phyloP scores from a whole-genome alignment of 1,140 invertebrate species.

The Tetraneura akinire region DNA sequence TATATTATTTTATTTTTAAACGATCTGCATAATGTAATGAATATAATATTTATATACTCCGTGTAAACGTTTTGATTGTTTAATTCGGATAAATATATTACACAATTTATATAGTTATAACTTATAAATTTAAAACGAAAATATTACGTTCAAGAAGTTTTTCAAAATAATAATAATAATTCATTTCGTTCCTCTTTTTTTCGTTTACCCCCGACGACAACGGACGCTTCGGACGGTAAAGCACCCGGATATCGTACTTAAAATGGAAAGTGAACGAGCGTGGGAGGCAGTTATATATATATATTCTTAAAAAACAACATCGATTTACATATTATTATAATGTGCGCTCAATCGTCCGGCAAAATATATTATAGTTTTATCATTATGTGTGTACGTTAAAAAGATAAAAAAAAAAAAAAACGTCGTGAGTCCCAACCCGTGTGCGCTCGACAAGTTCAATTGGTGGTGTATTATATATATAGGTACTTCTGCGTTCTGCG shows the following conservation, averaged over 20 bases:
- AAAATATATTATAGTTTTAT: constrained; percentile 16
- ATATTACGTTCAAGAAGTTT: too few species aligned
- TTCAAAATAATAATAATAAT: too few species aligned
- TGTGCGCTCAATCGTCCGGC: neutral
- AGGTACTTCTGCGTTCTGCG: too few species aligned
- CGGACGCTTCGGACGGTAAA: constrained; percentile 16
- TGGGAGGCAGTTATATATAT: constrained; percentile 24
- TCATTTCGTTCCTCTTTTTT: too few species aligned
- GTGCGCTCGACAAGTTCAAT: neutral
- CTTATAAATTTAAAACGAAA: too few species aligned
- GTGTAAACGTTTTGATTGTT: too few species aligned
- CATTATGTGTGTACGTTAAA: neutral
- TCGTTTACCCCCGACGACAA: too few species aligned
- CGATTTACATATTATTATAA: constrained; percentile 6
- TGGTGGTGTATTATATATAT: neutral
- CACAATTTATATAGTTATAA: too few species aligned
- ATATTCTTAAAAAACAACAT: neutral
- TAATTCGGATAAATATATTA: too few species aligned
- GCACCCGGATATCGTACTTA: constrained; percentile 29
- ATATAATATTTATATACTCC: too few species aligned
- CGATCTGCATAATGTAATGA: too few species aligned
- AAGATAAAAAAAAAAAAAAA: too few species aligned
- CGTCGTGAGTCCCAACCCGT: neutral
- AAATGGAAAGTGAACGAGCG: constrained; percentile 42
- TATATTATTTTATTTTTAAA: neutral